These are phyloP conservation scores for Ranitomeya imitator DNA, from an alignment of 2,113 vertebrate species.

Conservation along the genomic window DNA sequence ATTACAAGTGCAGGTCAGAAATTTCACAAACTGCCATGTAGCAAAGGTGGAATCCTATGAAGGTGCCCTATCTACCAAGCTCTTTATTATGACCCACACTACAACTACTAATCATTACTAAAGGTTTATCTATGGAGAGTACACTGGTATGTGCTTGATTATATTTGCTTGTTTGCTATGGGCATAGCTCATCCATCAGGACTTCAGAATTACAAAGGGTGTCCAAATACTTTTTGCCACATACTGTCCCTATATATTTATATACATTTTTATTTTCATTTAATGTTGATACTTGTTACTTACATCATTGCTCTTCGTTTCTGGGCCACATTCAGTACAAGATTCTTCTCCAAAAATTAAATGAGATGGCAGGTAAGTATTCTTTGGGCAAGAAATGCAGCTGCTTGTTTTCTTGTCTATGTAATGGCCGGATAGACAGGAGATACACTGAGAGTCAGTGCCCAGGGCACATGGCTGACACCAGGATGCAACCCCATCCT, in stretches of 20 bases:
- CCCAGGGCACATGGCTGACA: conserved; percentile 83
- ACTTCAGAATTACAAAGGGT: too few relatives aligned
- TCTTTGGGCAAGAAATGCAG: conserved; percentile 79
- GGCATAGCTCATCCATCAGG: too few relatives aligned
- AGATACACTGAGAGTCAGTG: conserved; percentile 77
- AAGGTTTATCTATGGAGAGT: too few relatives aligned
- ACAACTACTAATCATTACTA: too few relatives aligned
- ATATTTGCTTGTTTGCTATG: too few relatives aligned
- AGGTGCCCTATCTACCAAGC: too few relatives aligned
- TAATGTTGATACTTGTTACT: conserved; percentile 6
- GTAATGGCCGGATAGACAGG: conserved; percentile 82
- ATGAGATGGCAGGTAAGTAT: conserved; percentile 77
- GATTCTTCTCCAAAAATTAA: conserved; percentile 75
- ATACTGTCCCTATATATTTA: not conserved
- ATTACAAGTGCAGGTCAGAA: too few relatives aligned
- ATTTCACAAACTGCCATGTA: too few relatives aligned
- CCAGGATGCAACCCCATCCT: conserved; percentile 85
- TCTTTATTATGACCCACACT: too few relatives aligned
- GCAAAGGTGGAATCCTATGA: too few relatives aligned
- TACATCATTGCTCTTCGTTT: conserved; percentile 84
- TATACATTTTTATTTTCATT: not conserved
- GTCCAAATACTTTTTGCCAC: too few relatives aligned
- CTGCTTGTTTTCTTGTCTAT: conserved; percentile 73
- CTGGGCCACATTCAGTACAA: conserved; percentile 84
- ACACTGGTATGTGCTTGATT: too few relatives aligned